Base-by-base conservation (phyloP, 2,888 invertebrate species). In the Euphydryas editha region DNA sequence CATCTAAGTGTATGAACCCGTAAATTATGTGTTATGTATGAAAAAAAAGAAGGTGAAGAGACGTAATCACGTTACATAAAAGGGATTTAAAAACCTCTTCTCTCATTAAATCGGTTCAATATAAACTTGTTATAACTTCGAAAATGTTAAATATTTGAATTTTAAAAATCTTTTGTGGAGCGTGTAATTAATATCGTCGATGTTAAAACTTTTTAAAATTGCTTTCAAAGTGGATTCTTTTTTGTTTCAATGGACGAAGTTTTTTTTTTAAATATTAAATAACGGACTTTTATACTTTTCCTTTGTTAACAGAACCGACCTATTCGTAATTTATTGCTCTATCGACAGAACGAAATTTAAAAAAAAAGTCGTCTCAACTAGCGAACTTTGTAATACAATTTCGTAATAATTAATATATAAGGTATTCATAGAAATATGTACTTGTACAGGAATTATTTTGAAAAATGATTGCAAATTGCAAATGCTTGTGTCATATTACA, bases 171-270 rank as follows among this genome's bases (percentile, higher is more conserved):
- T 47, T 20, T 20, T 47, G 20, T 47, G 11, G 47, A 47, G 47
- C 47, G 47, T 47, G 47, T 47, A 47, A 47, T 47, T 21, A 47
- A 47, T 47, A 47, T 47, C 20, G 20, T 13, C 13, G 47, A 47
- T 13, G 20, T 47, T 20, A 11, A 47, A 47, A 47, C 47, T 47
- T 47, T 47, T 18, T 18, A 30, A 13, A 47, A 47, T 47, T 3
- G 20, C 5, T 47, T 47, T 20, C 18, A 47, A 20, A 13, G 47
- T 47, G 13, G 20, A 47, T 47, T 47, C 11, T 17, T 44, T 47
- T 47, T 47, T 20, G 13, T 47, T 18, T 8, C 13, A 13, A 11
- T 39, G 11, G 15, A 13, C 39, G 10, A 20, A 47, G 13, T 2
- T 21, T 18, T 18, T 20, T 46, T 46, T 46, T 18, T 10, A 2